Conservation (phyloP, 2,113 vertebrate genomes). For the Pao palembangensis region DNA sequence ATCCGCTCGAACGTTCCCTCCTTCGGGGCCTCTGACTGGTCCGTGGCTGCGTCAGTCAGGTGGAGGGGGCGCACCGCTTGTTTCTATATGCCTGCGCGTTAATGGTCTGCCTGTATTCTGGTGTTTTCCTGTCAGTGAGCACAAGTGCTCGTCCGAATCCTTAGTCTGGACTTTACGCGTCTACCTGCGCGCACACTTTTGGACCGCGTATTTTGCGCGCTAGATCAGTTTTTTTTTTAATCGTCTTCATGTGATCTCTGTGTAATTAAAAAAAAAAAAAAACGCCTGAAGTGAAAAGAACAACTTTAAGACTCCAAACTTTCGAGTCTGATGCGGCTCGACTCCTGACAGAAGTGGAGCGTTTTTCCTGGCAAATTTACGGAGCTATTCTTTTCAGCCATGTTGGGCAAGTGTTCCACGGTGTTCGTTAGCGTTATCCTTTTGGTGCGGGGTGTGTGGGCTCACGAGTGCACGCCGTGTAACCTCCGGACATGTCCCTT, state of each 20-base stretch:
- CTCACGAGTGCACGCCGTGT: conserved; percentile 72
- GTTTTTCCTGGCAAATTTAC: conserved; percentile 30
- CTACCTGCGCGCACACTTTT: conserved; percentile 30
- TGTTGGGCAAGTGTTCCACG: conserved; percentile 55
- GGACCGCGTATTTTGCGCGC: conserved; percentile 22
- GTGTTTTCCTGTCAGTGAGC: conserved; percentile 45
- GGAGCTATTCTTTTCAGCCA: conserved; percentile 34
- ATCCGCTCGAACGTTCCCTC: conserved; percentile 60
- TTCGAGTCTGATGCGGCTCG: conserved; percentile 41
- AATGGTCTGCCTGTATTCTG: conserved; percentile 65
- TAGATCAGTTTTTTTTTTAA: no score
- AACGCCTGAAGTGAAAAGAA: no score
- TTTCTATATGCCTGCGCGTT: conserved; percentile 69
- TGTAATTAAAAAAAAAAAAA: no score
- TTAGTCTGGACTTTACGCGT: conserved; percentile 26
- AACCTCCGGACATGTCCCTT: conserved; percentile 65
- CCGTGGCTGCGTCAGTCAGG: conserved; percentile 64
- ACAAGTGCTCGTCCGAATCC: neutral
- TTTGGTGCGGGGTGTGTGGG: conserved; percentile 56
- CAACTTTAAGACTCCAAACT: conserved; percentile 49
- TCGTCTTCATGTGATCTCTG: no score
- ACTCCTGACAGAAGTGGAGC: conserved; percentile 20
- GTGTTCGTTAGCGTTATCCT: conserved; percentile 53
- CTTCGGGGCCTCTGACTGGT: conserved; percentile 66
- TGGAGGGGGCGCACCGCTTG: conserved; percentile 53